Conservation (phyloP, 2,113 vertebrate genomes). For the Neodontobutis hainanensis region DNA sequence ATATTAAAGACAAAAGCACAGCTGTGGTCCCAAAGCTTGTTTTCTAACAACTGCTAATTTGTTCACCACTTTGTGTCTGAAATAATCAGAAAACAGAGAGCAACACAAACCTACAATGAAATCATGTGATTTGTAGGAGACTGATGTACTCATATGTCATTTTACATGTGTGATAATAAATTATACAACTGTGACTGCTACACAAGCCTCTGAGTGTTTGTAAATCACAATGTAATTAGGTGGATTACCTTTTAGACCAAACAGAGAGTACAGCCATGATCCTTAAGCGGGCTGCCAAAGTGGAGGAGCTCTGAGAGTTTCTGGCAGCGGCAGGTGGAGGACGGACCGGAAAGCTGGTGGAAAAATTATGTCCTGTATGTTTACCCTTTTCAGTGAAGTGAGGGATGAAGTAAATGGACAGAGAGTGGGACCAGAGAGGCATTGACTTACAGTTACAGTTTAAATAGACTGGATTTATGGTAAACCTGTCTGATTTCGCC, state of each 20-base stretch:
- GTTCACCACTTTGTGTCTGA: background rate
- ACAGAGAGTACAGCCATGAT: slow-evolving; percentile 16
- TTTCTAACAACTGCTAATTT: no score
- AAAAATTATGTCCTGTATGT: slow-evolving; percentile 50
- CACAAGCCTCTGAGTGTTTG: background rate
- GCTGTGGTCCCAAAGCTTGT: no score
- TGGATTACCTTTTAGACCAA: slow-evolving; percentile 35
- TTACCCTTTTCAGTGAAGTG: slow-evolving; percentile 38
- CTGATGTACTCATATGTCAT: no score
- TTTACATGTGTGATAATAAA: no score
- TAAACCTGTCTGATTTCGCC: background rate
- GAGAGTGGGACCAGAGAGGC: slow-evolving; percentile 5
- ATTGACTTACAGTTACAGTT: background rate
- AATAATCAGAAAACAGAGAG: background rate
- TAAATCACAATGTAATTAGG: slow-evolving; percentile 14
- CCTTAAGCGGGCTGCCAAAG: slow-evolving; percentile 16
- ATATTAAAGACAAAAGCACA: no score
- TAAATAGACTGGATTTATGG: slow-evolving; percentile 3
- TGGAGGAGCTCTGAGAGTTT: slow-evolving; percentile 38
- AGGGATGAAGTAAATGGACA: slow-evolving; percentile 39
- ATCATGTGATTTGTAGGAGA: no score
- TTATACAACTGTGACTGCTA: no score
- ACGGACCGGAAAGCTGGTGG: slow-evolving; percentile 22
- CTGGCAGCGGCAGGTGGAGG: slow-evolving; percentile 27
- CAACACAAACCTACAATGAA: background rate